phyloP scores from a whole-genome alignment of 2,888 invertebrate species.

The Mamestra brassicae region DNA sequence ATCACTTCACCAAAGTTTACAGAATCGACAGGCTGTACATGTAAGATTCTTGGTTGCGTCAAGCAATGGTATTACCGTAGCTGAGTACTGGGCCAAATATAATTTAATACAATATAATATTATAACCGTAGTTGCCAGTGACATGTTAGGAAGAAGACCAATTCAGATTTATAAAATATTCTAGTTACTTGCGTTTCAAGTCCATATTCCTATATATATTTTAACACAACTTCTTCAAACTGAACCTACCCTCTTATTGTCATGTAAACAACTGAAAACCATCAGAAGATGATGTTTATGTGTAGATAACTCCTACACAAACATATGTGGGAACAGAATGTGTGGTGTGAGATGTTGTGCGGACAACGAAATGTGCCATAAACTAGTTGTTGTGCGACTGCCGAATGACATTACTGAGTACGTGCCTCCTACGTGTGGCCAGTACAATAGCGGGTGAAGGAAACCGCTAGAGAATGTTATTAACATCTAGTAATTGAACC shows the following conservation, averaged over 20 bases:
- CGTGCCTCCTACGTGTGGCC: conserved; percentile 78
- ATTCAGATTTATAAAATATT: no score
- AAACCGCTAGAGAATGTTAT: no score
- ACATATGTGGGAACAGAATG: conserved; percentile 36
- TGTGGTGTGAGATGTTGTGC: conserved; percentile 67
- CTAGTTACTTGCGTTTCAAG: background rate
- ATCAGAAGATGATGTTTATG: conserved; percentile 17
- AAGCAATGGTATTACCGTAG: no score
- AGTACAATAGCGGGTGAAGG: conserved; percentile 52
- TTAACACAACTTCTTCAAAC: background rate
- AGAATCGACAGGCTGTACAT: no score
- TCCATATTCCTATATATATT: background rate
- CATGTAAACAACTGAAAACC: conserved; percentile 22
- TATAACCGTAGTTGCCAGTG: no score
- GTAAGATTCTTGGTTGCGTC: no score
- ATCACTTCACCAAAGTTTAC: no score
- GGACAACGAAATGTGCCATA: conserved; percentile 80
- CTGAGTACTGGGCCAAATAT: no score
- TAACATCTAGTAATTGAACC: no score
- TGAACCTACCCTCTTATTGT: background rate
- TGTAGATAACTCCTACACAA: conserved; percentile 11
- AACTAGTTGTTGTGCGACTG: conserved; percentile 85
- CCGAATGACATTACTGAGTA: conserved; percentile 88
- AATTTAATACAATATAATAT: no score
- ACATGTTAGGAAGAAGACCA: no score